Evolutionary conservation across 2,113 vertebrate genomes (phyloP).

Genomic region (Euleptes europaea): DNA sequence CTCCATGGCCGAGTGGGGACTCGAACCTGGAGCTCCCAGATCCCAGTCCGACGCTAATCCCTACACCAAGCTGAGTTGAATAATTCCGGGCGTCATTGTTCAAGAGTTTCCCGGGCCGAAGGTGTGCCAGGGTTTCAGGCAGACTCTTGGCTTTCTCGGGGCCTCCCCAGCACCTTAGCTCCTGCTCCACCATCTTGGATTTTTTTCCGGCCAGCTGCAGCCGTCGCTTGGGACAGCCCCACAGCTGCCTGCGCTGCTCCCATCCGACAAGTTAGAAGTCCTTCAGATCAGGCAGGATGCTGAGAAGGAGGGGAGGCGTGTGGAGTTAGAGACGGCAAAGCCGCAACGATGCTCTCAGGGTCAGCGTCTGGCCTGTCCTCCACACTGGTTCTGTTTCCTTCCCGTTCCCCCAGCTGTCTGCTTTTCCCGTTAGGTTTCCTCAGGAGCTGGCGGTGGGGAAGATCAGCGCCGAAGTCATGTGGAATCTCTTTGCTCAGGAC

Average conservation of each 20-base stretch:
- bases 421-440: conserved; percentile 84
- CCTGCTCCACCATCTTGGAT: not conserved
- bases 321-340: rapidly evolving
- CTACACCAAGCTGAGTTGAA: too few species aligned
- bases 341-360: too few species aligned
- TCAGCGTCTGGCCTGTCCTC: not conserved
- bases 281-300: not conserved
- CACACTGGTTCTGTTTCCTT: not conserved
- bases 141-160: not conserved
- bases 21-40: too few species aligned
- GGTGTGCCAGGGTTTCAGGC: not conserved
- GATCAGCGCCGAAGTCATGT: conserved; percentile 97
- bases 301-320: not conserved
- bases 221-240: not conserved
- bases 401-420: conserved; percentile 11
- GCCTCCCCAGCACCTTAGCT: not conserved
- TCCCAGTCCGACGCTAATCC: too few species aligned
- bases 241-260: too few species aligned
- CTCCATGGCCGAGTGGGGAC: too few species aligned
- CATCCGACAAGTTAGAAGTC: not conserved
- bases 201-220: too few species aligned
- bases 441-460: conserved; percentile 96
- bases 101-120: not conserved
- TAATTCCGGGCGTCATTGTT: too few species aligned
- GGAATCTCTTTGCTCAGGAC: conserved; percentile 95